Percentiles rank a stretch among this genome's conserved stretches.
phyloP scores from a whole-genome alignment of 2,113 vertebrate genomes.

The Rostratula benghalensis region DNA sequence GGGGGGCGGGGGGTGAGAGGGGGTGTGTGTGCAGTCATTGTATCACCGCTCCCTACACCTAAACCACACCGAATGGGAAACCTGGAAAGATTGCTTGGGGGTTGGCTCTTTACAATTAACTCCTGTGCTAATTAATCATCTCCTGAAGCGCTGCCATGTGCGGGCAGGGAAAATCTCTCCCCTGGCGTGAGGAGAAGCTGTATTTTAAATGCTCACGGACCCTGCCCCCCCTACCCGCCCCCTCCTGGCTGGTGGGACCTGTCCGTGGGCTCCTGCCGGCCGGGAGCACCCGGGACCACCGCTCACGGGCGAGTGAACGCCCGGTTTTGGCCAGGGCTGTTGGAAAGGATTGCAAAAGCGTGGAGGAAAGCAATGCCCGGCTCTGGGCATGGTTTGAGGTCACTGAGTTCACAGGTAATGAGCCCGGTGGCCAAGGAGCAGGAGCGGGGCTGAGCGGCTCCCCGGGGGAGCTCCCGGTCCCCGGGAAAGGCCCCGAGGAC shows the following conservation, averaged over 20 bases:
- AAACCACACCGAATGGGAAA: neutral
- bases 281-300: no score
- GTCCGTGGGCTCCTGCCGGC: neutral
- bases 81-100: neutral
- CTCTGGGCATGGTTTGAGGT: no score
- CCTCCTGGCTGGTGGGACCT: fast-evolving
- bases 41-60: neutral
- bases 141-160: neutral
- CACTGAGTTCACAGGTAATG: no score
- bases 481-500: neutral
- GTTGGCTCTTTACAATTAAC: neutral
- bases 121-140: neutral
- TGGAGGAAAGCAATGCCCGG: neutral
- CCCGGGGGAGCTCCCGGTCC: fast-evolving
- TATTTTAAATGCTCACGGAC: fast-evolving
- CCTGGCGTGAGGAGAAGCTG: fast-evolving
- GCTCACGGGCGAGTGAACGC: neutral
- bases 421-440: neutral
- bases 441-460: neutral
- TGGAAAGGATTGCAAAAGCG: fast-evolving
- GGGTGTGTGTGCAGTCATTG: neutral
- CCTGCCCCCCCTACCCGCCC: no score
- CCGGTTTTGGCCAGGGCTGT: neutral
- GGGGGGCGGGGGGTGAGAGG: neutral
- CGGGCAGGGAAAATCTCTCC: neutral